Conservation (phyloP, 2,888 invertebrate genomes). For the Platycheirus albimanus region DNA sequence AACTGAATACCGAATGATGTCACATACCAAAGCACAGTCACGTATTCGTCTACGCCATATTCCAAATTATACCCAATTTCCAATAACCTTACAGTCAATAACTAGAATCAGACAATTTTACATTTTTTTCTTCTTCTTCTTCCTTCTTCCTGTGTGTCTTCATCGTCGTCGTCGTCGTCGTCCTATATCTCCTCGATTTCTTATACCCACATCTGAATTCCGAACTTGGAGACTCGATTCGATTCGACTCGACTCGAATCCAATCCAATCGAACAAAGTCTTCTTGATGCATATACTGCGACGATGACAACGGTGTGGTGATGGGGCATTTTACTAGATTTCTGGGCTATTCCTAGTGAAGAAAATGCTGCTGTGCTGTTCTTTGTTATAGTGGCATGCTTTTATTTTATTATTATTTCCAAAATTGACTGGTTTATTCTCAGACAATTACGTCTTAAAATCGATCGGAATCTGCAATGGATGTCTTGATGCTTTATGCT, state of each 20-base stretch:
- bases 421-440: constrained; percentile 52
- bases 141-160: constrained; percentile 13
- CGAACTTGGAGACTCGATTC: constrained; percentile 17
- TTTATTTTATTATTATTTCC: constrained; percentile 54
- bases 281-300: constrained; percentile 61
- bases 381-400: constrained; percentile 32
- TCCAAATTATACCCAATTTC: constrained; percentile 73
- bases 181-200: neutral
- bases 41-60: constrained; percentile 70
- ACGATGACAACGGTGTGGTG: constrained; percentile 4
- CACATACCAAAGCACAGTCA: constrained; percentile 69
- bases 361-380: constrained; percentile 5
- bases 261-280: constrained; percentile 33
- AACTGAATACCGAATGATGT: constrained; percentile 70
- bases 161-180: neutral
- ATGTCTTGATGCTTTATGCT: neutral
- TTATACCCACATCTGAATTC: neutral
- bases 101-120: constrained; percentile 68
- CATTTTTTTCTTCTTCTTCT: constrained; percentile 35
- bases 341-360: no score
- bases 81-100: constrained; percentile 73
- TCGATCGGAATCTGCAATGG: constrained; percentile 42
- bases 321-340: constrained; percentile 36
- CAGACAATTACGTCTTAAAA: constrained; percentile 41
- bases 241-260: constrained; percentile 12